Evolutionary conservation across 2,113 vertebrate species (phyloP), one percentile per base, ranked within the genome.

Genomic region (Cettia cetti): DNA sequence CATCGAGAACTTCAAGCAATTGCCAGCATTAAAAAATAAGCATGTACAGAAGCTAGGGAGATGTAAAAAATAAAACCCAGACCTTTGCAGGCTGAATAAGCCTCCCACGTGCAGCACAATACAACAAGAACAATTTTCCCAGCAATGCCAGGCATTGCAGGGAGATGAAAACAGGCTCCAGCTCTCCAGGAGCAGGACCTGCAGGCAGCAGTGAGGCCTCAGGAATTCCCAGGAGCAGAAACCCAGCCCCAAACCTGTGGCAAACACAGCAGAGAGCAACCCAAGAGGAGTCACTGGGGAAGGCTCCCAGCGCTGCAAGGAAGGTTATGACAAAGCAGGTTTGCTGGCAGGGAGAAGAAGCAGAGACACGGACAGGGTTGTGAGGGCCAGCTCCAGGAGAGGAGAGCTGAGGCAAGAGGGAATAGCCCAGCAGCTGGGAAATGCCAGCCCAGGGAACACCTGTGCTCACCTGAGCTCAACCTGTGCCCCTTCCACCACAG

Each of bases 361-460:
- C 0, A 26, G 42, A 86, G 10, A 7, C 13, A 6, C 0, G 5
- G 15, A 4, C 39, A 30, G 26, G 39, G 28, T 40, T 1, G 4
- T 0, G 15, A 85, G 33, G 21, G 15, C 15, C 78, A 28, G 65
- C 47, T 82, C 37, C 4, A 15, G 30, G n/a, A 85, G 33, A 14
- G 44, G 18, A 17, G 39, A 56, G 15, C 31, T 13, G 2, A 19
- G 11, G 6, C 0, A 49, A 13, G 2, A 49, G 10, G 6, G 26
- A 37, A 68, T 2, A 69, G 14, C 20, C 12, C 40, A 56, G 61
- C 1, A 0, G 39, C 0, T 35, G 61, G 44, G n/a, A 27, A 53
- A 12, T 2, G 19, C 26, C 33, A 37, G 39, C 16, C 14, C 4
- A 0, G 14, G 18, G 15, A 64, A 59, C 18, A 8, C 17, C 72